phyloP scores from a whole-genome alignment of 2,797 vertebrate genomes.

The Brachymystax lenok region DNA sequence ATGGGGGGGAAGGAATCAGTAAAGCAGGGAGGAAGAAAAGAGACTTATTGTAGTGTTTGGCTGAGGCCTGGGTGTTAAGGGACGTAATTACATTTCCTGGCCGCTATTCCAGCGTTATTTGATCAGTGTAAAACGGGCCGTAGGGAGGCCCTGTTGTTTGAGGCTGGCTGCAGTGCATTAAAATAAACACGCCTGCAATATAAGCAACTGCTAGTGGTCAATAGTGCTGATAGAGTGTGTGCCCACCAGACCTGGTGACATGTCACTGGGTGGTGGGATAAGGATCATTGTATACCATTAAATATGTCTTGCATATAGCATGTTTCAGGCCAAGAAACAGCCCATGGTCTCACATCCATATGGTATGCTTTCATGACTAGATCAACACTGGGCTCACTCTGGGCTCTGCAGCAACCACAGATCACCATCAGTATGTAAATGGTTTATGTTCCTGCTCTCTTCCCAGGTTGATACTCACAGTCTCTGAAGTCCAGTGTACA shows the following conservation, averaged over 20 bases:
- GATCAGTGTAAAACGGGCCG: conserved; percentile 40
- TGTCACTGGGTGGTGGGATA: not conserved
- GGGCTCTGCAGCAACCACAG: not conserved
- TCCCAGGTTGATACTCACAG: conserved; percentile 82
- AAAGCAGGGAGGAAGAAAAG: conserved; percentile 21
- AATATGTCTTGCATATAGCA: not conserved
- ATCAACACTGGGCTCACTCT: not conserved
- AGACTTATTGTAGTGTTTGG: conserved; percentile 10
- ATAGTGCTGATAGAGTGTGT: not conserved
- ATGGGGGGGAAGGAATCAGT: not conserved
- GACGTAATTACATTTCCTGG: conserved; percentile 48
- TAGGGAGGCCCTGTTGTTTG: conserved; percentile 36
- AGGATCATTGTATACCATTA: not conserved
- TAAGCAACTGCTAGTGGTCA: conserved; percentile 5
- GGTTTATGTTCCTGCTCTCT: not conserved
- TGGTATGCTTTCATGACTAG: not conserved
- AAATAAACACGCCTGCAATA: conserved; percentile 15
- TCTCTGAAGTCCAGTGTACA: conserved; percentile 90
- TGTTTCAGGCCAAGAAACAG: not conserved
- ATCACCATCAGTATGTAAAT: not conserved
- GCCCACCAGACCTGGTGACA: not conserved
- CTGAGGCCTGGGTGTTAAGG: conserved; percentile 29
- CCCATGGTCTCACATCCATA: not conserved
- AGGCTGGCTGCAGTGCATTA: conserved; percentile 17
- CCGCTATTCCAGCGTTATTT: conserved; percentile 42